Evolutionary conservation across 2,113 vertebrate species (phyloP), one percentile per base, ranked within the genome.

Genomic region (Chunga burmeisteri): DNA sequence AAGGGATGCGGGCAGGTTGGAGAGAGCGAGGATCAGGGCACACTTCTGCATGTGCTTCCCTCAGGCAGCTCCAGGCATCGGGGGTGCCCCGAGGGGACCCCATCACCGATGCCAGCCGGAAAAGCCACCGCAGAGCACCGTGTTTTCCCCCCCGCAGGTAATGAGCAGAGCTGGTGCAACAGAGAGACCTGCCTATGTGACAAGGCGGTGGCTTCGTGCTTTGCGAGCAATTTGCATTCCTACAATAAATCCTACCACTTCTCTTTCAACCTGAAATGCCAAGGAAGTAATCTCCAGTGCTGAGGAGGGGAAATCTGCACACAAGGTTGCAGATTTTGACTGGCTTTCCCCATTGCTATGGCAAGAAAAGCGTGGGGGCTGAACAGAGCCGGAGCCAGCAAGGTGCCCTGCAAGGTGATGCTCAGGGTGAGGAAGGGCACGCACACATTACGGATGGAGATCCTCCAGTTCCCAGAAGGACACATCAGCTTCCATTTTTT

Each of bases 241-340:
- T 98, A 98, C 15, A 94, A 97, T 61, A 53, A 23, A 1, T 96
- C 90, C 94, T 97, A 97, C 94, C 91, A 79, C 93, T 97, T 97
- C 97, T 95, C 88, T 47, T 87, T 84, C 88, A 96, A 81, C 77
- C 75, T 86, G 93, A 86, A 67, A 10, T 97, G 98, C 30, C 73
- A 58, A 58, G 70, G 83, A 8, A 72, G 2, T 12, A 88, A 88
- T 13, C 93, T 85, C 9, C 85, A 80, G 68, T 97, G 97, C 94
- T 98, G 96, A 96, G 19, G 32, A n/a, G 23, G 44, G 7, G 29
- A 12, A 7, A 52, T 4, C 53, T n/a, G n/a, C 55, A 10, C 9
- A 3, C 18, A 0, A 6, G 44, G 9, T 5, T 46, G 23, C 21
- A 8, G n/a, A 9, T 73, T 52, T 67, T 18, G 32, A 72, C 52